These are phyloP conservation scores for Anas capensis DNA, from an alignment of 2,797 vertebrate genomes.

Conservation along the genomic window DNA sequence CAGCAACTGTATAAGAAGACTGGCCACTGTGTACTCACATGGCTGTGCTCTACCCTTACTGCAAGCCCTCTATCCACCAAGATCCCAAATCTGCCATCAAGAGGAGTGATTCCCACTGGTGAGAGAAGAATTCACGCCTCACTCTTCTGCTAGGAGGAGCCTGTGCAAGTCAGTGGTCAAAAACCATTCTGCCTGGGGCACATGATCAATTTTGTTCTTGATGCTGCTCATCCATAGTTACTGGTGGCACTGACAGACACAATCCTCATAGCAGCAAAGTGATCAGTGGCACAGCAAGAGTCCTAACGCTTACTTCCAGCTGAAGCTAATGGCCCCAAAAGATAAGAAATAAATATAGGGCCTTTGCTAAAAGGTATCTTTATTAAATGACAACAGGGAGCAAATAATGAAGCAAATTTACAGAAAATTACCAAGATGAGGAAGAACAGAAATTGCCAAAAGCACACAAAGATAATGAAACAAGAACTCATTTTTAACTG, in stretches of 20 bases:
- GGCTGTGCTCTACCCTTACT: background rate
- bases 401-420: conserved; percentile 12
- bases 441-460: conserved; percentile 11
- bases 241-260: background rate
- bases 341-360: background rate
- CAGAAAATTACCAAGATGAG: background rate
- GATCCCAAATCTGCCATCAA: background rate
- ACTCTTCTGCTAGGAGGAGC: background rate
- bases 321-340: background rate
- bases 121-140: background rate
- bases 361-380: background rate
- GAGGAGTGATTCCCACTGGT: background rate
- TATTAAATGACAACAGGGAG: background rate
- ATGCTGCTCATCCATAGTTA: background rate
- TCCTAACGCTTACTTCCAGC: background rate
- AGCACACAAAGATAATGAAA: conserved; percentile 15
- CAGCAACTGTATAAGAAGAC: background rate
- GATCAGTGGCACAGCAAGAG: background rate
- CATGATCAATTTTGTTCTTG: background rate
- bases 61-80: background rate
- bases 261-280: background rate
- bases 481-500: background rate
- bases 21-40: background rate
- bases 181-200: background rate
- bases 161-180: background rate